Conservation (phyloP, 2,888 invertebrate genomes). For the Phaedon cochleariae region DNA sequence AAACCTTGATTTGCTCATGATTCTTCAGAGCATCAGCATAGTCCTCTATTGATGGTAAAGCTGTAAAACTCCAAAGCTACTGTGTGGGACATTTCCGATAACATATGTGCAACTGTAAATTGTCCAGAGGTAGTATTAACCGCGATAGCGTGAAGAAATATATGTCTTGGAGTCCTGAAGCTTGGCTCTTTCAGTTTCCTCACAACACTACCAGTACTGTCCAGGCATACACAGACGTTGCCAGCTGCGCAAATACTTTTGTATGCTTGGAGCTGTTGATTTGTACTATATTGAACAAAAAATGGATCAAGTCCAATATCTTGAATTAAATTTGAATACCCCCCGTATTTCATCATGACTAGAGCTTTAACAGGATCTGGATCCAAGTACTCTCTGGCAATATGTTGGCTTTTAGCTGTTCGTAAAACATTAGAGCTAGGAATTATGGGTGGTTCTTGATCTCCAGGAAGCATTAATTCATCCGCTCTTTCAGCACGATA, state of each 20-base stretch:
- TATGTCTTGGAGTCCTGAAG: neutral
- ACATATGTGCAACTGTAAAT: neutral
- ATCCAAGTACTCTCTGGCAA: neutral
- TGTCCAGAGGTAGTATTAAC: neutral
- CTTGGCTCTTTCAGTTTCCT: neutral
- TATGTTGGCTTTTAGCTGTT: neutral
- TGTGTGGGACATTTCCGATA: neutral
- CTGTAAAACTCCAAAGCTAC: neutral
- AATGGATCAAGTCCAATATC: slow-evolving; percentile 7
- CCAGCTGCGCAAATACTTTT: neutral
- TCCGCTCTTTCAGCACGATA: slow-evolving; percentile 5
- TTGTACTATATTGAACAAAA: neutral
- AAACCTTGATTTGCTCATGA: neutral
- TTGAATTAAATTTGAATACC: neutral
- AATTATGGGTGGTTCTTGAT: slow-evolving; percentile 3
- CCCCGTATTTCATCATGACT: neutral
- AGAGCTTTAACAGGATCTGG: neutral
- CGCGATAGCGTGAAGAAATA: neutral
- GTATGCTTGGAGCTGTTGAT: neutral
- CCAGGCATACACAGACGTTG: neutral
- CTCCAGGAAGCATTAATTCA: neutral
- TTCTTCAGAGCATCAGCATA: neutral
- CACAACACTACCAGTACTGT: neutral
- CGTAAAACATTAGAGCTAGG: neutral
- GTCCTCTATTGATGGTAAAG: neutral